Conservation (phyloP, 2,113 vertebrate species). For the human (Homo sapiens) region DNA sequence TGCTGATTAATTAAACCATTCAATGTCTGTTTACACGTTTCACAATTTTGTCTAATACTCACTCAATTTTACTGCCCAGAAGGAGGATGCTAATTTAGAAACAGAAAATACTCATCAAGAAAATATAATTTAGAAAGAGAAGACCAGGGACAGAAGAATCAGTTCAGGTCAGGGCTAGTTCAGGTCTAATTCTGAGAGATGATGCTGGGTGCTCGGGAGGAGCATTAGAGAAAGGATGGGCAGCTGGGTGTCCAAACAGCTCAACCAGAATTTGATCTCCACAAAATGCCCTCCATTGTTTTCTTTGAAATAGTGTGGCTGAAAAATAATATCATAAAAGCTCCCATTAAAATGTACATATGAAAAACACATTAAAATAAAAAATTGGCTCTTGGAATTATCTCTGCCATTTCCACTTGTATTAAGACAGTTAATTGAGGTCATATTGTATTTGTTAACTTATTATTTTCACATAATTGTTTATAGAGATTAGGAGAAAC, state of each 20-base stretch:
- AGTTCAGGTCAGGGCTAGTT: not conserved
- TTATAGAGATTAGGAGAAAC: not conserved
- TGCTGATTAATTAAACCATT: not conserved
- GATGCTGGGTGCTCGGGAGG: not conserved
- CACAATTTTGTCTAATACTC: not conserved
- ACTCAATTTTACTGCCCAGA: not conserved
- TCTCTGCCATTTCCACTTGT: conserved; percentile 47
- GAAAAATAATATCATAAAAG: conserved; percentile 35
- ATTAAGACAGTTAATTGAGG: conserved; percentile 35
- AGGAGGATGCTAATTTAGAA: conserved; percentile 37
- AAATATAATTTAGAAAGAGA: conserved; percentile 7
- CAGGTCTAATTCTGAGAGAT: not conserved
- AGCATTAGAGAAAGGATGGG: not conserved
- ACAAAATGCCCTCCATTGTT: not conserved
- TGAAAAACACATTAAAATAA: conserved; percentile 51
- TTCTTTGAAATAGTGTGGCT: not conserved
- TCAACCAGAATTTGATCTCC: not conserved
- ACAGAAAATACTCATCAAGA: conserved; percentile 25
- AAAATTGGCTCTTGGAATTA: conserved; percentile 19
- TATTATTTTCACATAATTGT: conserved; percentile 39
- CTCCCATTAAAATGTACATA: not conserved
- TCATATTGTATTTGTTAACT: conserved; percentile 38
- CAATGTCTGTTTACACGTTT: not conserved
- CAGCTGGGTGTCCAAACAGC: not conserved
- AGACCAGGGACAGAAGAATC: not conserved